Conservation (phyloP, 2,797 vertebrate species). For the Peromyscus aztecus region DNA sequence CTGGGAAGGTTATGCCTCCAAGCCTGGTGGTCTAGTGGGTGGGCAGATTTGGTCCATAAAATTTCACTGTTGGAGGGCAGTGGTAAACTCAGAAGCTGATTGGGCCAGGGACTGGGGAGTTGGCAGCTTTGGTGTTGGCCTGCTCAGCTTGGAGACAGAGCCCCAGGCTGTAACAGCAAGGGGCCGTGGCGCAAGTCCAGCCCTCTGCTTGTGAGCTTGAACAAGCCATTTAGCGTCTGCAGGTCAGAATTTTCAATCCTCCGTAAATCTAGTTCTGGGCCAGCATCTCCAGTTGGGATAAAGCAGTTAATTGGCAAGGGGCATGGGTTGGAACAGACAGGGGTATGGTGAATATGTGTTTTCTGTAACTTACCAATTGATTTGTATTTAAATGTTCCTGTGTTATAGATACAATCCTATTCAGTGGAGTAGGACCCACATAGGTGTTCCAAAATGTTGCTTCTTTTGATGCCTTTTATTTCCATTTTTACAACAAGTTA, state of each 20-base stretch:
- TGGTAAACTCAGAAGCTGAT: slow-evolving; percentile 68
- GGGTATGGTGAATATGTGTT: neutral
- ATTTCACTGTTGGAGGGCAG: slow-evolving; percentile 70
- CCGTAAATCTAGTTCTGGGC: neutral
- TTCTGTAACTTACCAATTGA: neutral
- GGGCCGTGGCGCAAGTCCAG: neutral
- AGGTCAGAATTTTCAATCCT: slow-evolving; percentile 2
- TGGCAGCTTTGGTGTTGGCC: slow-evolving; percentile 54
- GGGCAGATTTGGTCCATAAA: slow-evolving; percentile 78
- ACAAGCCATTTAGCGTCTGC: slow-evolving; percentile 24
- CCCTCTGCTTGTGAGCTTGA: slow-evolving; percentile 8
- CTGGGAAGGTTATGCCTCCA: slow-evolving; percentile 59
- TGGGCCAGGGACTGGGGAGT: neutral
- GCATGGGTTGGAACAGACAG: neutral
- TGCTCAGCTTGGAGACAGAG: neutral
- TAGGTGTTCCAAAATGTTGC: neutral
- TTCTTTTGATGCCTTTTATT: slow-evolving; percentile 43
- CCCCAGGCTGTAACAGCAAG: slow-evolving; percentile 13
- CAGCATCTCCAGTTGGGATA: neutral
- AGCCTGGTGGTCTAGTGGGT: slow-evolving; percentile 53
- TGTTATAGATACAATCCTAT: neutral
- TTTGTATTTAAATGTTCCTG: neutral
- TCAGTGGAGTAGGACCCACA: neutral
- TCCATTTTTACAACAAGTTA: slow-evolving; percentile 19
- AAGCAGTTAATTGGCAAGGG: neutral